Percentiles rank a stretch among this genome's conserved stretches.
Evolutionary conservation across 1,140 invertebrate species (phyloP).

Genomic region (Danaus plexippus): DNA sequence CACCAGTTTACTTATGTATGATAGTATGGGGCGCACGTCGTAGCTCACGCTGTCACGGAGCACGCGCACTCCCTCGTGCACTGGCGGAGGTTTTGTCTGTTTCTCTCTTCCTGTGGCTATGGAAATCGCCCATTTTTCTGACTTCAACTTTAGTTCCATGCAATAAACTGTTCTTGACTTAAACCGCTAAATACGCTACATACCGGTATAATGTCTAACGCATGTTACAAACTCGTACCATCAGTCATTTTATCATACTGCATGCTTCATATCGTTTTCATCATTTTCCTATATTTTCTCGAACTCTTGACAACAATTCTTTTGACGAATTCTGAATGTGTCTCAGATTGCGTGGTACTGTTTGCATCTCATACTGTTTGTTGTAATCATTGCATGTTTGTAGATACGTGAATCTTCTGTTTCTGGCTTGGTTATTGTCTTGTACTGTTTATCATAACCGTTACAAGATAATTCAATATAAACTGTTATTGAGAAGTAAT

Average conservation of each 20-base stretch:
- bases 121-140: constrained; percentile 59
- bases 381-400: constrained; percentile 18
- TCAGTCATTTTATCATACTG: too few species aligned
- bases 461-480: constrained; percentile 11
- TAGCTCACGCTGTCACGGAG: constrained; percentile 64
- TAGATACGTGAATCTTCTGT: constrained; percentile 10
- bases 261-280: constrained; percentile 3
- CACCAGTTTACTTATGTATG: constrained; percentile 46
- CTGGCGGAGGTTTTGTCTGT: constrained; percentile 70
- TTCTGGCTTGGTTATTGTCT: constrained; percentile 15
- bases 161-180: constrained; percentile 9
- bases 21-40: constrained; percentile 54
- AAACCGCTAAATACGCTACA: constrained; percentile 7
- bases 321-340: constrained; percentile 6
- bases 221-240: constrained; percentile 2
- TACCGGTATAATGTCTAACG: not conserved
- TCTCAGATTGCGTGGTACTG: not conserved
- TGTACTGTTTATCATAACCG: constrained; percentile 12
- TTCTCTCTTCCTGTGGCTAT: constrained; percentile 73
- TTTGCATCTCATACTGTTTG: constrained; percentile 8
- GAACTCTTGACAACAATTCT: constrained; percentile 6
- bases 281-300: constrained; percentile 2
- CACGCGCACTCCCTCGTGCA: constrained; percentile 57
- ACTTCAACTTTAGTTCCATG: constrained; percentile 21
- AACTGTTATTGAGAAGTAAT: constrained; percentile 9